Conservation (phyloP, 2,888 invertebrate species). For the Polyploca ridens region DNA sequence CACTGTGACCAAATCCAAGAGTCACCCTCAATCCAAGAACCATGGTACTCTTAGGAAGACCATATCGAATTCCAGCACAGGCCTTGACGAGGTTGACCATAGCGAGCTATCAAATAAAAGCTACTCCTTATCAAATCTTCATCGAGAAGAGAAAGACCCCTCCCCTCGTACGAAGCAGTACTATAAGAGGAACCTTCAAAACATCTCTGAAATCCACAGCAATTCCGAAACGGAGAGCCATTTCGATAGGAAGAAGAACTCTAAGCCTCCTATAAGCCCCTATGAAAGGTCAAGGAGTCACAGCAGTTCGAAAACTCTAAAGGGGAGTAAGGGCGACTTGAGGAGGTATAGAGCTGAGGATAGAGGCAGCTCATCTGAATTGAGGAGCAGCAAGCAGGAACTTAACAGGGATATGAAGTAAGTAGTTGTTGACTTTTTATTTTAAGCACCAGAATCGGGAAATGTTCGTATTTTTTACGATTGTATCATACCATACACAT, state of each 20-base stretch:
- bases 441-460: background rate
- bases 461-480: too few relatives aligned
- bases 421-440: slow-evolving; percentile 37
- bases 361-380: slow-evolving; percentile 64
- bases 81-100: slow-evolving; percentile 72
- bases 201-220: slow-evolving; percentile 82
- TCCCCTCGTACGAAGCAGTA: slow-evolving; percentile 64
- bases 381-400: slow-evolving; percentile 74
- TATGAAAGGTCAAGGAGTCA: slow-evolving; percentile 77
- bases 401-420: slow-evolving; percentile 72
- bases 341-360: slow-evolving; percentile 47
- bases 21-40: slow-evolving; percentile 50
- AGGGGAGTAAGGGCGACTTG: slow-evolving; percentile 52
- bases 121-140: slow-evolving; percentile 72
- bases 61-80: slow-evolving; percentile 75
- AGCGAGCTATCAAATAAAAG: slow-evolving; percentile 69
- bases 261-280: slow-evolving; percentile 76
- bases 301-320: slow-evolving; percentile 77
- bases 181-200: slow-evolving; percentile 82
- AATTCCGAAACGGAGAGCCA: slow-evolving; percentile 76
- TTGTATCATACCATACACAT: too few relatives aligned
- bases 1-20: slow-evolving; percentile 58
- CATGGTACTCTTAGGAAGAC: slow-evolving; percentile 72
- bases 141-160: slow-evolving; percentile 63
- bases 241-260: slow-evolving; percentile 54